Evolutionary conservation across 2,888 invertebrate genomes (phyloP).

Genomic region (Romanomermis culicivorax): DNA sequence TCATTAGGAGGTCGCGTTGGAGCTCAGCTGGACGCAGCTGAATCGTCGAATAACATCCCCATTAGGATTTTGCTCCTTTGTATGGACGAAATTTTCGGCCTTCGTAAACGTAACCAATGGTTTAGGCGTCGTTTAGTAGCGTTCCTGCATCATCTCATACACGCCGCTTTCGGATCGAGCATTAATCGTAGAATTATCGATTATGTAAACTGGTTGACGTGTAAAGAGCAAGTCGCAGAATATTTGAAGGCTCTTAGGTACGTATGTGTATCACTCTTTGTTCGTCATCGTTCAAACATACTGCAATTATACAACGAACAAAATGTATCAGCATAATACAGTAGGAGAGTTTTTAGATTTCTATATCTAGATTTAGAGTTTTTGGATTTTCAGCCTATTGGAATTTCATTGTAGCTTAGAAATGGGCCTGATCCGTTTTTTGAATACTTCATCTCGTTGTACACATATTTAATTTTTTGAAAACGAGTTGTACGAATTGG

Average conservation of each 20-base stretch:
- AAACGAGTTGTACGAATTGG: no score
- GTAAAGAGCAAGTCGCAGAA: conserved; percentile 64
- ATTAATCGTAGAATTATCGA: conserved; percentile 64
- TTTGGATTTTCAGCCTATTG: no score
- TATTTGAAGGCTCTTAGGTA: conserved; percentile 64
- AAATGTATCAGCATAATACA: no score
- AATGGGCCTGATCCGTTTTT: no score
- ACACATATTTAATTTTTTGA: no score
- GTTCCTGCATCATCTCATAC: conserved; percentile 50
- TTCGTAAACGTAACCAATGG: conserved; percentile 60
- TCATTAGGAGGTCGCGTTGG: conserved; percentile 10
- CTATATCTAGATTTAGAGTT: no score
- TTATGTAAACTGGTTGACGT: conserved; percentile 60
- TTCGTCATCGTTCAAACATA: no score
- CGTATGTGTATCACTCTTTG: no score
- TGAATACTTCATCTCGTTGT: no score
- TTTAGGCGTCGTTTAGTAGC: conserved; percentile 48
- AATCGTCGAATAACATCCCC: conserved; percentile 49
- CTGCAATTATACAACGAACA: no score
- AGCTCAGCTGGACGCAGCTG: conserved; percentile 8
- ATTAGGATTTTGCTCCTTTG: conserved; percentile 52
- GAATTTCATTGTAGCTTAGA: no score
- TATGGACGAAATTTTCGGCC: conserved; percentile 64
- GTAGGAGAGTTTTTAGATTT: no score
- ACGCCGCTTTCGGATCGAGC: conserved; percentile 57